Percentiles rank a stretch among this genome's conserved stretches.
Evolutionary conservation across 2,113 vertebrate genomes (phyloP).

Genomic region (Pycnonotus jocosus): DNA sequence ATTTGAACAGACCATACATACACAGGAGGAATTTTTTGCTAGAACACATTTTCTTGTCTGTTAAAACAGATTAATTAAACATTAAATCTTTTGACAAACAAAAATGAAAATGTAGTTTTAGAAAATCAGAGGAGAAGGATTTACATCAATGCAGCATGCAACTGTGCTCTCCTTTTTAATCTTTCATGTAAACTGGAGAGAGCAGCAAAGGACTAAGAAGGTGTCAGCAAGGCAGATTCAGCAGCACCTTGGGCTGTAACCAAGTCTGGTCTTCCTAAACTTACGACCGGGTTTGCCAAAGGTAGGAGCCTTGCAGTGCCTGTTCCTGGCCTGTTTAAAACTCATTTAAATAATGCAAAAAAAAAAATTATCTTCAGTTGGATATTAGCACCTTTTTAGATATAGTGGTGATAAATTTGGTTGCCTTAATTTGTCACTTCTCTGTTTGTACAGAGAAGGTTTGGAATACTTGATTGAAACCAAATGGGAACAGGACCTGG

Average conservation of each 20-base stretch:
- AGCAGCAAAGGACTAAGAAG: background rate
- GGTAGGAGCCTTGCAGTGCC: background rate
- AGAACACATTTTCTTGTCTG: background rate
- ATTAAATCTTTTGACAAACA: slow-evolving; percentile 1
- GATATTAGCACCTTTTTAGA: background rate
- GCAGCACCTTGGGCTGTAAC: background rate
- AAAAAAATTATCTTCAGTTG: background rate
- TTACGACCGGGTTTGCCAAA: background rate
- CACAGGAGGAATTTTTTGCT: background rate
- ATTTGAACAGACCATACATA: slow-evolving; percentile 38
- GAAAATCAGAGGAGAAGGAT: background rate
- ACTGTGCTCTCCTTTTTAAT: background rate
- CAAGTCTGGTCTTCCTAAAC: background rate
- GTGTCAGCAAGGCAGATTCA: background rate
- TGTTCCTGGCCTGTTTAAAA: background rate
- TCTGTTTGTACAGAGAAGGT: background rate
- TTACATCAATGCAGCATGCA: background rate
- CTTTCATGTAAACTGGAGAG: background rate
- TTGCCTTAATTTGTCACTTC: background rate
- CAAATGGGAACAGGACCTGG: background rate
- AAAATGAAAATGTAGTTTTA: background rate
- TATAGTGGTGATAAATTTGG: background rate
- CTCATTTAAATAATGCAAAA: background rate
- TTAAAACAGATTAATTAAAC: slow-evolving; percentile 28
- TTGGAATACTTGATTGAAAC: background rate